Evolutionary conservation across 1,140 invertebrate species (phyloP), one percentile per base, ranked within the genome.

Genomic region (Drosophila neocordata): DNA sequence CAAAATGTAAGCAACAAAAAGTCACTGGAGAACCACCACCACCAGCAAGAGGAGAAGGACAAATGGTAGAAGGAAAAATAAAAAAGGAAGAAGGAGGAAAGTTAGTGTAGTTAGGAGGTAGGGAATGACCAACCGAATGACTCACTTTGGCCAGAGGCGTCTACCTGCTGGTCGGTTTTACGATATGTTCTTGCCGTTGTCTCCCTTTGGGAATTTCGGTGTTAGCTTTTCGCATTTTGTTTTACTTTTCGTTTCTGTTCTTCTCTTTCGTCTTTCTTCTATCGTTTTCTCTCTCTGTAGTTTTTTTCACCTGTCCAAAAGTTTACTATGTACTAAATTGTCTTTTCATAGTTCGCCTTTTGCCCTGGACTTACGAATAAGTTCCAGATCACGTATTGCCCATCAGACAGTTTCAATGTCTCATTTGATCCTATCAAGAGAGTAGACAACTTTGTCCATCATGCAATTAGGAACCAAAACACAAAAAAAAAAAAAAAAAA

Each of bases 131-230:
- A 9, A 38, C 12, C 37, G 37, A 72, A 79, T 79, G 77, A 79
- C 73, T 79, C 77, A 79, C 59, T 79, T 73, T 60, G 53, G 57
- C 53, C 58, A 44, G 15, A 27, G 57, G 64, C 69, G 68, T 68
- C 64, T 63, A 67, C 73, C 62, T 72, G 66, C 61, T 68, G 66
- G 65, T 66, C 70, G 58, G 60, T 62, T 72, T 61, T 72, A 44
- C 53, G 24, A 51, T 62, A n/a, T 72, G 58, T 37, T 70, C 35
- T 38, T 38, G 34, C 15, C 15, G 20, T 41, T 64, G 34, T 55
- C 31, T 24, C 48, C 41, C 48, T 22, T 56, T 2, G 31, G 38
- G 62, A 48, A 20, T 48, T 34, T 48, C 31, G 24, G 13, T 67
- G 58, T 68, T 63, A 52, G 24, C 27, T 58, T 41, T 22, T 56